Evolutionary conservation across 37 sponge, comb jelly and placozoan genomes (phyloP), one percentile per base, ranked within the genome.

Genomic region (Geodia barretti): DNA sequence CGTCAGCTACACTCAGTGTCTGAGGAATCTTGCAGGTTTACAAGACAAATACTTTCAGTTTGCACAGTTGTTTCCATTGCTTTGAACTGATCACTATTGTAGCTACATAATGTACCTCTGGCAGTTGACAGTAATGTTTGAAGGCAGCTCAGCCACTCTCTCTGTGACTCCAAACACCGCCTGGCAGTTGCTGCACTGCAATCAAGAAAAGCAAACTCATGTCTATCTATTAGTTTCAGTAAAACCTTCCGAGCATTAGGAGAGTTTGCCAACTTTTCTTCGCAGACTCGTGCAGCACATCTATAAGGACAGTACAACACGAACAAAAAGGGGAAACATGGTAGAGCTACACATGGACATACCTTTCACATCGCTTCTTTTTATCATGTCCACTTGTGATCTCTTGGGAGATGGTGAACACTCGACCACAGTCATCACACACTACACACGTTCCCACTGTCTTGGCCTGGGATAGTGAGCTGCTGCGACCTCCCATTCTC

Each of bases 21-120:
- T n/a, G n/a, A n/a, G n/a, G n/a, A n/a, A n/a, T n/a, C n/a, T n/a
- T n/a, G n/a, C n/a, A n/a, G n/a, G n/a, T n/a, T n/a, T n/a, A n/a
- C n/a, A n/a, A n/a, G n/a, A n/a, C n/a, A n/a, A n/a, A n/a, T n/a
- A n/a, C n/a, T n/a, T n/a, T n/a, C n/a, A n/a, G n/a, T n/a, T n/a
- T n/a, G n/a, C n/a, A n/a, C n/a, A n/a, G n/a, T n/a, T n/a, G n/a
- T n/a, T n/a, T n/a, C n/a, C n/a, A n/a, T n/a, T n/a, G n/a, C n/a
- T n/a, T n/a, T n/a, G n/a, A n/a, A n/a, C n/a, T n/a, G n/a, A n/a
- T n/a, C n/a, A n/a, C n/a, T n/a, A n/a, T n/a, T n/a, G n/a, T n/a
- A n/a, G n/a, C n/a, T n/a, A n/a, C n/a, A n/a, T n/a, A n/a, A 47
- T 47, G 14, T 47, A 70, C 70, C 70, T 70, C 38, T 70, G 70